Evolutionary conservation across 2,888 invertebrate genomes (phyloP).

Genomic region (Eilema depressum): DNA sequence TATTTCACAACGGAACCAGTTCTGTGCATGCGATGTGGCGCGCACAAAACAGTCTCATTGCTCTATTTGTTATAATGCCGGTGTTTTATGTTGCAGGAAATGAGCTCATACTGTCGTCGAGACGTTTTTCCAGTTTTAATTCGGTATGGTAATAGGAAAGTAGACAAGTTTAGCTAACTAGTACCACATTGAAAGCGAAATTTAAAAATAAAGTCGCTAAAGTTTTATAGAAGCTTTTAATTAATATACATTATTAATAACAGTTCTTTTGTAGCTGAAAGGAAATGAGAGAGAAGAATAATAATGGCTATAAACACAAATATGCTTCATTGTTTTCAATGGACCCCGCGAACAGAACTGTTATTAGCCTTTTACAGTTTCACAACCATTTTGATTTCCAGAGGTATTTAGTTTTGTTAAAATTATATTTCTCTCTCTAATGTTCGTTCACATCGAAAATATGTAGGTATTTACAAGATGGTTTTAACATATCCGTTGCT

Average conservation of each 20-base stretch:
- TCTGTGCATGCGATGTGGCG: conserved; percentile 69
- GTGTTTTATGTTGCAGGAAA: conserved; percentile 73
- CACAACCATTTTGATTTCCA: neutral
- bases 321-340: conserved; percentile 41
- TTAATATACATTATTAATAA: conserved; percentile 50
- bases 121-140: conserved; percentile 64
- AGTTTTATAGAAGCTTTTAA: conserved; percentile 45
- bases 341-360: conserved; percentile 26
- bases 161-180: conserved; percentile 48
- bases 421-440: no score
- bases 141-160: conserved; percentile 59
- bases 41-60: conserved; percentile 66
- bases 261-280: conserved; percentile 43
- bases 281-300: conserved; percentile 42
- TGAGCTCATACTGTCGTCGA: conserved; percentile 67
- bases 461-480: conserved; percentile 11
- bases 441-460: neutral
- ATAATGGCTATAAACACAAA: conserved; percentile 39
- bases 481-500: neutral
- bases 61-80: conserved; percentile 74
- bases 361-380: conserved; percentile 25
- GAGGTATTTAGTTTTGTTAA: neutral
- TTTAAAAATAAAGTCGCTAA: conserved; percentile 36
- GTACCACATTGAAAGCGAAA: conserved; percentile 44
- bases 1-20: conserved; percentile 73